phyloP scores from a whole-genome alignment of 2,113 vertebrate species.

The Brachyistius frenatus region DNA sequence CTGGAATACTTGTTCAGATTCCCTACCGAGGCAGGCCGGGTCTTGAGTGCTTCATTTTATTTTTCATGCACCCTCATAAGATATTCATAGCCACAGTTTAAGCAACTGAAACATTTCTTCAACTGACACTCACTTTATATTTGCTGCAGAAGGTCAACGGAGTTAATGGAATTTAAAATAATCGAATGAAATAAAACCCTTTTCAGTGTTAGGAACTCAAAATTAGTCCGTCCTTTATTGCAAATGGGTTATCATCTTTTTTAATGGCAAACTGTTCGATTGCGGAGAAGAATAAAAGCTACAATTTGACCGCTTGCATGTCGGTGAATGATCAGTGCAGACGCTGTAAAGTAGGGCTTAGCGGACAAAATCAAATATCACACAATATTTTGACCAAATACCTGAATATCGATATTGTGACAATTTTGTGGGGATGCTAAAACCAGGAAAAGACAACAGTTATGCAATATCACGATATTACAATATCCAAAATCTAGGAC shows the following conservation, averaged over 20 bases:
- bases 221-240: no score
- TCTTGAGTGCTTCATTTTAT: neutral
- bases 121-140: no score
- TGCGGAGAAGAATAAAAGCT: neutral
- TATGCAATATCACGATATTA: no score
- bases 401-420: no score
- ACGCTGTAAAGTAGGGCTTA: no score
- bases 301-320: neutral
- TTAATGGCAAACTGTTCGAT: neutral
- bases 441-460: no score
- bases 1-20: neutral
- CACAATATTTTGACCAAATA: no score
- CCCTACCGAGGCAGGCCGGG: neutral
- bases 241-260: neutral
- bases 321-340: neutral
- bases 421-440: no score
- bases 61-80: neutral
- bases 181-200: neutral
- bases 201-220: neutral
- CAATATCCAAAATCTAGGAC: no score
- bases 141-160: neutral
- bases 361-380: no score
- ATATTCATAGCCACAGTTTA: neutral
- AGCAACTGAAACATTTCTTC: no score
- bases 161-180: neutral